Percentiles rank a stretch among this genome's conserved stretches.
phyloP scores from a whole-genome alignment of 2,797 vertebrate genomes.

The Hafferia zeledoni region DNA sequence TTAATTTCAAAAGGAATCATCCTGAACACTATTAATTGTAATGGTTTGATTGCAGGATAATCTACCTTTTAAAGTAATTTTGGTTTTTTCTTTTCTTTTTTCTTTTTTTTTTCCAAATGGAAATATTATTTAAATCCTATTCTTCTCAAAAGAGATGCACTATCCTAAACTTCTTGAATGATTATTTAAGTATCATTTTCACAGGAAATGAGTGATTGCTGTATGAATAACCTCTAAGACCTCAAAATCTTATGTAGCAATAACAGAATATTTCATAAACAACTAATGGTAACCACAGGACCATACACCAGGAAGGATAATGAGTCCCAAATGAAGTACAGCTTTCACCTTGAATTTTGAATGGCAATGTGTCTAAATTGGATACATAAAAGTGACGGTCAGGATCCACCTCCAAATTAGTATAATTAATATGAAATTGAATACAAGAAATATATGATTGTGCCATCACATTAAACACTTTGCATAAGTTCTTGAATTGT shows the following conservation, averaged over 20 bases:
- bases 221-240: not conserved
- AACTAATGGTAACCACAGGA: accelerated
- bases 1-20: not conserved
- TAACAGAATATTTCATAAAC: not conserved
- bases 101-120: not conserved
- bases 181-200: not conserved
- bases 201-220: not conserved
- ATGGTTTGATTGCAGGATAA: not conserved
- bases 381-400: not conserved
- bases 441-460: not conserved
- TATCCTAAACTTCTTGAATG: not conserved
- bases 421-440: not conserved
- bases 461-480: not conserved
- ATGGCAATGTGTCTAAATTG: not conserved
- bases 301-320: not conserved
- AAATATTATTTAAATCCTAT: not conserved
- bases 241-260: not conserved
- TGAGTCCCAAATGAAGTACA: not conserved
- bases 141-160: not conserved
- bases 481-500: not conserved
- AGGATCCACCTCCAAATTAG: not conserved
- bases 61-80: not conserved
- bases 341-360: not conserved
- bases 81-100: too few species aligned
- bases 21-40: not conserved